Base-by-base conservation (phyloP, 2,113 vertebrate species). In the Potamarius usumacintae region DNA sequence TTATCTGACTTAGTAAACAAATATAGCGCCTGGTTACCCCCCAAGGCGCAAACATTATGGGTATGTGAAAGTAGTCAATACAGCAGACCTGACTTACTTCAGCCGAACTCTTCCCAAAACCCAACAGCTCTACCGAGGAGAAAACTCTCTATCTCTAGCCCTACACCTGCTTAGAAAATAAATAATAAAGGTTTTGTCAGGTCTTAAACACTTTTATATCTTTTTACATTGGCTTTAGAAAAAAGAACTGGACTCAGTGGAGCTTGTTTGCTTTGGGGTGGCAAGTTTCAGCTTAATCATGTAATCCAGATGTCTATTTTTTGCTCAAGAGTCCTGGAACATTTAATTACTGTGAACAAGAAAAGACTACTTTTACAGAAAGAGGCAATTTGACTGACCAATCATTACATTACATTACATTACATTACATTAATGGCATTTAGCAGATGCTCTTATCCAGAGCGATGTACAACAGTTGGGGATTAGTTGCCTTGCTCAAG, bases 21-120 rank as follows among this genome's bases (percentile, higher is more conserved):
- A 42, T 42, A 42, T 42, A 42, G 42, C 42, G 42, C 42, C 42
- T 42, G 42, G 42, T 4, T 42, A 42, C 42, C 42, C 42, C 42
- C 3, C 42, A 42, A 42, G 42, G 42, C 42, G 42, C 42, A 42
- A 42, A 42, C 42, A 42, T 42, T 42, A 42, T 4, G 42, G 42
- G 42, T 42, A 42, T 42, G 42, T 42, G 42, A 42, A 42, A 42
- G 42, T 42, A 42, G 42, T 42, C 42, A 42, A 42, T 42, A 42
- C 25, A 34, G 30, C 58, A 86, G 84, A 86, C 81, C 83, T 90
- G 77, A 92, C 86, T 89, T 90, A 88, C 88, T 89, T 90, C 89
- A 81, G 63, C n/a, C 27, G 58, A 82, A 60, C 78, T 72, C 67
- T 57, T 18, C 65, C 22, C 34, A 58, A 48, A 86, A 69, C 52